Percentiles rank a stretch among this genome's conserved stretches.
Evolutionary conservation across 2,113 vertebrate genomes (phyloP).

Genomic region (Eira barbara): DNA sequence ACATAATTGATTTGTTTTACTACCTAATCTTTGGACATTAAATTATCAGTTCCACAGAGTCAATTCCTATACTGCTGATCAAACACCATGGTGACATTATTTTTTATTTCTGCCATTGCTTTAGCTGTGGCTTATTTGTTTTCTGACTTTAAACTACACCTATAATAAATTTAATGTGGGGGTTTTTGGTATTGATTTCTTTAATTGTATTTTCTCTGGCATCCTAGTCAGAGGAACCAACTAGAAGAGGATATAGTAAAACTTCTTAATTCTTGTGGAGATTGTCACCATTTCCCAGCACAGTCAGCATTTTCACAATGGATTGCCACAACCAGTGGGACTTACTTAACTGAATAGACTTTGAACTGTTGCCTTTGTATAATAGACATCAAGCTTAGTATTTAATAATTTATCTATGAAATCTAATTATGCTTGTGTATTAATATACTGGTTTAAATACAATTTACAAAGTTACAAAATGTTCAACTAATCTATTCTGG

Average conservation of each 20-base stretch:
- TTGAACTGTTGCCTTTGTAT: slow-evolving; percentile 33
- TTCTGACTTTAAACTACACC: slow-evolving; percentile 44
- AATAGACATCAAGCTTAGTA: not conserved
- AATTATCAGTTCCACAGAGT: slow-evolving; percentile 10
- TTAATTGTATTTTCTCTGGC: slow-evolving; percentile 48
- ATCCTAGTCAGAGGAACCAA: not conserved
- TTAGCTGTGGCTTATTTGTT: slow-evolving; percentile 48
- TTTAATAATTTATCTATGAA: slow-evolving; percentile 37
- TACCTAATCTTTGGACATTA: not conserved
- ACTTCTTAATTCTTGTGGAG: not conserved
- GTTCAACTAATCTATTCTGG: slow-evolving; percentile 29
- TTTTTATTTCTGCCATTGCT: slow-evolving; percentile 41
- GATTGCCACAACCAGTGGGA: not conserved
- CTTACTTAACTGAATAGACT: not conserved
- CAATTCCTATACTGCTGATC: not conserved
- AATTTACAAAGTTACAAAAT: slow-evolving; percentile 35
- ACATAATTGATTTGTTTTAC: slow-evolving; percentile 2
- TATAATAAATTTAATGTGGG: slow-evolving; percentile 44
- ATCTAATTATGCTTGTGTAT: slow-evolving; percentile 20
- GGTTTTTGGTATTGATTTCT: slow-evolving; percentile 45
- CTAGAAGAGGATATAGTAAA: not conserved
- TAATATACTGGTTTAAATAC: slow-evolving; percentile 27
- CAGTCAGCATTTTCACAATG: slow-evolving; percentile 16
- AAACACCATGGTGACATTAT: not conserved
- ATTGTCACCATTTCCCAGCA: not conserved